Base-by-base conservation (phyloP, 1,140 invertebrate genomes). In the Brachionus manjavacas region DNA sequence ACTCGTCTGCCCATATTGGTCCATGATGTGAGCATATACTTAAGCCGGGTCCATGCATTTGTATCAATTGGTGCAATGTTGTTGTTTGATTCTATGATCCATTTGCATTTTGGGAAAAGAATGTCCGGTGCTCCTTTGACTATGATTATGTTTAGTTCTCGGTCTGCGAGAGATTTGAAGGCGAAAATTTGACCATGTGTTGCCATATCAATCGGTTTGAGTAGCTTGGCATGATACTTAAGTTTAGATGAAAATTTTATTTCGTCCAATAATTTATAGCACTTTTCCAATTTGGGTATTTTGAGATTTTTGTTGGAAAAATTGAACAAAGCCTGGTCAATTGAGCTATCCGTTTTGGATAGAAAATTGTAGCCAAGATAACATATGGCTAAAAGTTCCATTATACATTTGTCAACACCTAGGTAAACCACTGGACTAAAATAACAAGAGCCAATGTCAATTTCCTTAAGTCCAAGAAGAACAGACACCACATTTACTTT, bases 61-160 rank as follows among this genome's bases (percentile, higher is more conserved):
- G 39, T 1, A 28, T 25, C 43, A 7, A 76, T 46, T 16, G 11
- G 12, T 16, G 39, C 16, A 20, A 46, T 6, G 12, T n/a, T 46
- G 9, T 25, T 43, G 7, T 76, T 49, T 35, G 72, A 25, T 46
- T 76, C 72, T n/a, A 76, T 76, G n/a, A 76, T 76, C 72, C 72
- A 76, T 76, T 46, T 76, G 43, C 72, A 76, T 76, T 76, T 76
- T 6, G 72, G 23, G 23, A 31, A 76, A 25, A 76, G 14, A 79
- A 79, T 60, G 60, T 79, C 76, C 14, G 76, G 76, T 16, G 76
- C 76, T 25, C 76, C 76, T 79, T 79, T 79, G 3, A 60, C 49
- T 60, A 60, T 31, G 3, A 79, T 35, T 11, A 35, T 20, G 43
- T 49, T 76, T 1, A 76, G 25, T 20, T 76, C 72, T 3, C 72